Percentiles rank a stretch among this genome's conserved stretches.
phyloP scores from a whole-genome alignment of 2,888 invertebrate genomes.

The Lobophora halterata region DNA sequence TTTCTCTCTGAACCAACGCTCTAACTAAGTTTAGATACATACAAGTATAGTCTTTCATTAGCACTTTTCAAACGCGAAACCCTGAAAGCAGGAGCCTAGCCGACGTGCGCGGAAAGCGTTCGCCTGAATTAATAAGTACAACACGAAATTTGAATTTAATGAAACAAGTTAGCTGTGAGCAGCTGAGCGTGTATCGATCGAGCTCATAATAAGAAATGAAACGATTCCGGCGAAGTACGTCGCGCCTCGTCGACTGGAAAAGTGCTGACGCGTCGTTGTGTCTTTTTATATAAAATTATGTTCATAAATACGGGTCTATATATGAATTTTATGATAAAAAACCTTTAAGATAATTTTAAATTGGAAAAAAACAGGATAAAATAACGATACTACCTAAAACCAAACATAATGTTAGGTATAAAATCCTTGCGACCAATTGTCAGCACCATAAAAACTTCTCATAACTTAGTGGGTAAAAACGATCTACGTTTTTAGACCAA shows the following conservation, averaged over 20 bases:
- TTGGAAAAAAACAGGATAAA: too few relatives aligned
- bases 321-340: too few relatives aligned
- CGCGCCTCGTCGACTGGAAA: conserved; percentile 27
- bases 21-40: too few relatives aligned
- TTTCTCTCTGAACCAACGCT: too few relatives aligned
- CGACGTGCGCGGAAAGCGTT: conserved; percentile 61
- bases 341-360: too few relatives aligned
- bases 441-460: conserved; percentile 1
- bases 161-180: conserved; percentile 76
- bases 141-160: conserved; percentile 82
- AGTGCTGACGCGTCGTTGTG: conserved; percentile 27
- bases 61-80: conserved; percentile 30
- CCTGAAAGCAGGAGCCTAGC: conserved; percentile 16
- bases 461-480: conserved; percentile 1
- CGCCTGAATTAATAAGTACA: conserved; percentile 80
- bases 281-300: conserved; percentile 28
- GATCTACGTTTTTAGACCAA: conserved; percentile 12
- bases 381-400: too few relatives aligned
- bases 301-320: conserved; percentile 20
- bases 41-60: conserved; percentile 14
- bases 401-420: too few relatives aligned
- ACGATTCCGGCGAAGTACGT: conserved; percentile 25
- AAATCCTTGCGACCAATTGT: too few relatives aligned
- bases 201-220: conserved; percentile 51
- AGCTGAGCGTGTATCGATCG: conserved; percentile 75